A percentile compares a stretch with the other conserved stretches of the same genome.
These are phyloP conservation scores for Caenorhabditis zanzibari DNA, from an alignment of 2,888 invertebrate genomes.

Conservation along the genomic window DNA sequence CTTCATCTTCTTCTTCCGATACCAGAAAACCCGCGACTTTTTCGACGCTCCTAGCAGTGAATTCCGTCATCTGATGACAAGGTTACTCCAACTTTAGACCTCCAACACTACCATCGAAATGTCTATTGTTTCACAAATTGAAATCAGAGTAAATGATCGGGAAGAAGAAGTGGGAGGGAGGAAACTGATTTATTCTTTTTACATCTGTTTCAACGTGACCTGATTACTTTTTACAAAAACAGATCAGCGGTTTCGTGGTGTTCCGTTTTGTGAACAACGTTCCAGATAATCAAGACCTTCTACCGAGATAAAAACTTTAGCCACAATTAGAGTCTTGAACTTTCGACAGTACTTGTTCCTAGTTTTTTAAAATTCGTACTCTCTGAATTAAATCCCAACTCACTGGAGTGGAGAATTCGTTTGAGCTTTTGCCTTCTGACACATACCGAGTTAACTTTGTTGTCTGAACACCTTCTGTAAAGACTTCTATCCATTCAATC, in stretches of 20 bases:
- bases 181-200: conserved; percentile 43
- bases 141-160: conserved; percentile 11
- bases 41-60: conserved; percentile 38
- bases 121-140: conserved; percentile 30
- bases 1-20: not conserved
- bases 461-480: not conserved
- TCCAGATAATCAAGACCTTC: not conserved
- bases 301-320: no score
- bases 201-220: conserved; percentile 45
- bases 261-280: not conserved
- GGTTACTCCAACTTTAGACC: conserved; percentile 61
- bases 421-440: no score
- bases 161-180: not conserved
- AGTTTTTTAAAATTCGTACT: no score
- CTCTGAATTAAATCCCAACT: no score
- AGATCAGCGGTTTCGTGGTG: conserved; percentile 23
- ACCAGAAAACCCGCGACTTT: conserved; percentile 56
- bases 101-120: conserved; percentile 8
- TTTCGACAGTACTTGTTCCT: no score
- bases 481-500: not conserved
- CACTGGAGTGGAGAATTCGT: no score
- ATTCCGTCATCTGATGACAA: conserved; percentile 31
- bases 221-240: conserved; percentile 46
- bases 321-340: no score
- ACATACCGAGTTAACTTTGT: no score